A percentile compares a stretch with the other conserved stretches of the same genome.
phyloP scores from a whole-genome alignment of 2,888 invertebrate species.

The Xanthostigma xanthostigma region DNA sequence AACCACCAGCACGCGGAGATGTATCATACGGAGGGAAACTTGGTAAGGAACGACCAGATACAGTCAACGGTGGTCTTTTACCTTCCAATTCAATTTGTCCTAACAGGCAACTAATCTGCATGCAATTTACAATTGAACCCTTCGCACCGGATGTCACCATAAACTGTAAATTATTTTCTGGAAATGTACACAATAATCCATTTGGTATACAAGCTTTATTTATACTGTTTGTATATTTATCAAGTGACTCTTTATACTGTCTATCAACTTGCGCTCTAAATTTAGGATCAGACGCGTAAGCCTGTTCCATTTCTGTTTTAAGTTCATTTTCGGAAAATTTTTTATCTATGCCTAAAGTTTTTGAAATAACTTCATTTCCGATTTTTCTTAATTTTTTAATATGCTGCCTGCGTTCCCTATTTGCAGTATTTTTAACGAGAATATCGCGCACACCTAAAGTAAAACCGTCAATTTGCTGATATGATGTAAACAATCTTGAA shows the following conservation, averaged over 20 bases:
- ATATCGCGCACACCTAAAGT: constrained; percentile 93
- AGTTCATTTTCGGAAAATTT: constrained; percentile 42
- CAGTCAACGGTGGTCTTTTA: constrained; percentile 86
- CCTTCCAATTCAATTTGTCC: constrained; percentile 99
- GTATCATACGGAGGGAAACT: constrained; percentile 81
- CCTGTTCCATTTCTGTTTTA: constrained; percentile 50
- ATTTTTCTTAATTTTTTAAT: constrained; percentile 47
- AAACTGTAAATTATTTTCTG: constrained; percentile 89
- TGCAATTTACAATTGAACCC: constrained; percentile 93
- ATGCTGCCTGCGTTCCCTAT: constrained; percentile 52
- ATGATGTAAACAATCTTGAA: constrained; percentile 81
- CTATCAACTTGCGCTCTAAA: constrained; percentile 69
- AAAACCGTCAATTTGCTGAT: constrained; percentile 77
- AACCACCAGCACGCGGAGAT: constrained; percentile 87
- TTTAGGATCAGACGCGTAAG: constrained; percentile 53
- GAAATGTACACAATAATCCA: constrained; percentile 78
- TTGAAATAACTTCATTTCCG: constrained; percentile 47
- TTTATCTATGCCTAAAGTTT: constrained; percentile 52
- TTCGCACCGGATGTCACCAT: constrained; percentile 99
- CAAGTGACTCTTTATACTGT: constrained; percentile 66
- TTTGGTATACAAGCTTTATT: constrained; percentile 72
- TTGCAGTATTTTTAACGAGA: constrained; percentile 57
- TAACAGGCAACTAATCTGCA: constrained; percentile 94
- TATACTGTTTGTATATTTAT: constrained; percentile 78
- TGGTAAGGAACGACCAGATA: constrained; percentile 83